Conservation (phyloP, 2,113 vertebrate species). For the Toxostoma redivivum region DNA sequence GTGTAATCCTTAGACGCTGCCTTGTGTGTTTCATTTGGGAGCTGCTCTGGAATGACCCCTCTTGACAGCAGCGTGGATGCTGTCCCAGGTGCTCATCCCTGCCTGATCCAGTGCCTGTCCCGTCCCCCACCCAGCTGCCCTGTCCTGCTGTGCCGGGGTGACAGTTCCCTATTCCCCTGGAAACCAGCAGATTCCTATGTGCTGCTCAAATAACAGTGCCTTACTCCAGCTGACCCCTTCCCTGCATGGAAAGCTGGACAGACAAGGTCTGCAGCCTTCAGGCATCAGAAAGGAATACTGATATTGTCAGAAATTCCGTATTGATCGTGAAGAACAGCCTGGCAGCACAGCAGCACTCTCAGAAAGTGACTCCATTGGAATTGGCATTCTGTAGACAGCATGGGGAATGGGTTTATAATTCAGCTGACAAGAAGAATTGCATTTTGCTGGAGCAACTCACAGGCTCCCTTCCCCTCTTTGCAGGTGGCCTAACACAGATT, state of each 20-base stretch:
- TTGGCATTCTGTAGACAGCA: neutral
- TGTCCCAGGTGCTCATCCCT: neutral
- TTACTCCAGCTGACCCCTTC: neutral
- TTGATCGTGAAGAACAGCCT: neutral
- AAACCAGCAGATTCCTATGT: neutral
- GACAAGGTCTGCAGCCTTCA: neutral
- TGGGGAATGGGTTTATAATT: constrained; percentile 27
- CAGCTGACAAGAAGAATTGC: constrained; percentile 36
- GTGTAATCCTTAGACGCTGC: neutral
- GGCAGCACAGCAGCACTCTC: neutral
- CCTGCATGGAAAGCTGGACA: neutral
- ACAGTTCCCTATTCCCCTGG: neutral
- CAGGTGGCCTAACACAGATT: constrained; percentile 52
- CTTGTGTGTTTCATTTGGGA: neutral
- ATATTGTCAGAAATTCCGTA: neutral
- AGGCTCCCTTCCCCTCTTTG: constrained; percentile 33
- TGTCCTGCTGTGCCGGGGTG: rapidly evolving
- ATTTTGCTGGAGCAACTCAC: constrained; percentile 45
- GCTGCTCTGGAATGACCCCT: neutral
- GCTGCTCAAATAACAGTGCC: neutral
- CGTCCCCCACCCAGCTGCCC: neutral
- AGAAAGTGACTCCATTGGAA: neutral
- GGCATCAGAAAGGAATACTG: neutral
- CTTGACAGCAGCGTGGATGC: rapidly evolving
- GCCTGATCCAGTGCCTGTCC: neutral